Evolutionary conservation across 2,888 invertebrate genomes (phyloP), one percentile per base, ranked within the genome.

Genomic region (Andrena praecox): DNA sequence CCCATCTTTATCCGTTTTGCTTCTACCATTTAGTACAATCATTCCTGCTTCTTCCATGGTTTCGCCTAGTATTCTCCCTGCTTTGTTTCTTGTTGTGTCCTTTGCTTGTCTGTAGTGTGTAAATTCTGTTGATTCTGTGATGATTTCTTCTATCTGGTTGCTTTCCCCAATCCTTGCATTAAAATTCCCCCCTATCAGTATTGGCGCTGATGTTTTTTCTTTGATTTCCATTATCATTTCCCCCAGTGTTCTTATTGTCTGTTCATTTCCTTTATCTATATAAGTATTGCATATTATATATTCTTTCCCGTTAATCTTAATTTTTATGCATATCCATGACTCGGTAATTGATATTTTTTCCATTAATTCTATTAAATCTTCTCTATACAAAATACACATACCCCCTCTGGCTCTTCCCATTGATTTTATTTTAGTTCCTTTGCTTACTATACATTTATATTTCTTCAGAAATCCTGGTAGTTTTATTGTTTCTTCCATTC

Each of bases 271-370:
- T n/a, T n/a, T 52, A 7, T 52, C 20, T 52, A 52, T 20, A 7
- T 52, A 52, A 7, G 52, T 52, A 7, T 16, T n/a, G 6, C 52
- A 52, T 7, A 52, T 52, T 52, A 52, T 52, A 52, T 20, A 52
- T 35, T 35, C 52, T 52, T 52, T 52, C 20, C 20, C 0, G 16
- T 52, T 52, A 1, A 52, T 52, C 6, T n/a, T 50, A n/a, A 5
- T n/a, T 50, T 50, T 50, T 16, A 50, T 50, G 50, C 50, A 50
- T 50, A 50, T 50, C 50, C 50, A 50, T n/a, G n/a, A 50, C n/a
- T 50, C 50, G 0, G 50, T 50, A 6, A 50, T n/a, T 50, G 50
- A 50, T n/a, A 50, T 50, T 50, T n/a, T 50, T n/a, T n/a, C 7
- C 7, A n/a, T 5, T n/a, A 4, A n/a, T 50, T 50, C 50, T 52